Evolutionary conservation across 2,113 vertebrate genomes (phyloP).

Genomic region (Peromyscus californicus): DNA sequence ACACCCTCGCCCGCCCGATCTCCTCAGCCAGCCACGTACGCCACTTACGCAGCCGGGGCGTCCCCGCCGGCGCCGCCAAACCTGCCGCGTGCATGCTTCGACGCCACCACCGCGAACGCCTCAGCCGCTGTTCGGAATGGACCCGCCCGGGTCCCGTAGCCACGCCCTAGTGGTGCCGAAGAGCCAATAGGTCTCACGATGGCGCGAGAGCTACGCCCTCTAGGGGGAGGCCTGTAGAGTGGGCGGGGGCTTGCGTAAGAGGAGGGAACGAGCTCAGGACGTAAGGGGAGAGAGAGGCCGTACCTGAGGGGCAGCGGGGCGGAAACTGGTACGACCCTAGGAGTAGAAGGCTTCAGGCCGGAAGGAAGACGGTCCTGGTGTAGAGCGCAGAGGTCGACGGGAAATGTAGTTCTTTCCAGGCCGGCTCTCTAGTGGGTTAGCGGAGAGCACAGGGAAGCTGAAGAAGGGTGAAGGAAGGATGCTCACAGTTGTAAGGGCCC

Average conservation of each 20-base stretch:
- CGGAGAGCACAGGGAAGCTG: background rate
- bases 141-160: slow-evolving; percentile 79
- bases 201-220: background rate
- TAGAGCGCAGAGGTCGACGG: slow-evolving; percentile 13
- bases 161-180: background rate
- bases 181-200: slow-evolving; percentile 48
- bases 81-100: slow-evolving; percentile 66
- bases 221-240: background rate
- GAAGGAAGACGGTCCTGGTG: background rate
- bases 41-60: slow-evolving; percentile 83
- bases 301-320: rapidly evolving
- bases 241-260: background rate
- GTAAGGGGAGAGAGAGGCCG: background rate
- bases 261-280: background rate
- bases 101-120: background rate
- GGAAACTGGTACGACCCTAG: background rate
- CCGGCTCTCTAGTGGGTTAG: background rate
- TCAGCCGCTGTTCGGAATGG: background rate
- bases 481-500: background rate
- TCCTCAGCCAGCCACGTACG: slow-evolving; percentile 71
- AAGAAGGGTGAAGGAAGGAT: background rate
- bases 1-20: background rate
- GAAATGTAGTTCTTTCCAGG: slow-evolving; percentile 61
- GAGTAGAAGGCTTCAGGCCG: background rate
- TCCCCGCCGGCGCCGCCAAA: slow-evolving; percentile 70